Evolutionary conservation across 2,113 vertebrate species (phyloP), one percentile per base, ranked within the genome.

Genomic region (Muntiacus reevesi): DNA sequence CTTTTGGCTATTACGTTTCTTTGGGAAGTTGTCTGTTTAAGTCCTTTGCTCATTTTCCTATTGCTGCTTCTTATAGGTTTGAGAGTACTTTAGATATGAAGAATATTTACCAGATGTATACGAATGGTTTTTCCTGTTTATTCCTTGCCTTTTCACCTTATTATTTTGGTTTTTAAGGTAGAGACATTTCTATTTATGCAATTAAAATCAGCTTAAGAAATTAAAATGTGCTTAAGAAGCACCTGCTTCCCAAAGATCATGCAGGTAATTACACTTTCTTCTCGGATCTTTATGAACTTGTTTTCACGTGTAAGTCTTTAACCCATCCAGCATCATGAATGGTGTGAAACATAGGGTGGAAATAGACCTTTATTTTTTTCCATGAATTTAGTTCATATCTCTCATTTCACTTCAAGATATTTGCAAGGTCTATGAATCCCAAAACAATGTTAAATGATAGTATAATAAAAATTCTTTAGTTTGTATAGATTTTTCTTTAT

Each of bases 321-420:
- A 47, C 64, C 45, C 36, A 91, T 25, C 40, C 78, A 87, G 55
- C 97, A 59, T 62, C 19, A 84, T 40, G 11, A 93, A 74, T 74
- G 88, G 3, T 79, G 2, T 83, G 55, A 92, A 95, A 55, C 50
- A 33, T 6, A 59, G 60, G 19, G 25, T 79, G 36, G 15, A 94
- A 96, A 59, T 33, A 88, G 28, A 52, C 25, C 57, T 74, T 97
- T 84, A 60, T 27, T 88, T 91, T 89, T 79, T 14, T 59, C 89
- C 45, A 82, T 64, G 19, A 94, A 92, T n/a, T 91, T 74, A 95
- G 30, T 50, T 96, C 30, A 10, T 89, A 67, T n/a, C 74, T 96
- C 84, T 47, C 30, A 64, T 79, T 85, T 88, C 5, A 92, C 30
- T 47, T 95, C 27, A 55, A 93, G 36, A 76, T 86, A 95, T 79